Evolutionary conservation across 2,113 vertebrate genomes (phyloP).

Genomic region (Hirundichthys speculiger): DNA sequence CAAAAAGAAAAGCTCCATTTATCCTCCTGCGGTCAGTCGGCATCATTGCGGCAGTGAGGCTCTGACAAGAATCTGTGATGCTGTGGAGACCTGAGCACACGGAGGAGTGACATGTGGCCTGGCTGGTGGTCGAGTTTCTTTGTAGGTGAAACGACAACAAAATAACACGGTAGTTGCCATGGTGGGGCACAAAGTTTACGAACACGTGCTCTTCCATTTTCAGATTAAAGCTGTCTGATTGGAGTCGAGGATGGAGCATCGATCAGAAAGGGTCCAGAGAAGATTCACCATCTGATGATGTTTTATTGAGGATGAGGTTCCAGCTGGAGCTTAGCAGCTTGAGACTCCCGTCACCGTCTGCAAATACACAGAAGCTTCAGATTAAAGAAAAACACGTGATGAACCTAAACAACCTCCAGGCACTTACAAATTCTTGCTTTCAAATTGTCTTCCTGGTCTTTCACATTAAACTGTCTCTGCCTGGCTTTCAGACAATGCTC

Average conservation of each 20-base stretch:
- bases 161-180: not conserved
- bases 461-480: too few relatives aligned
- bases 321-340: conserved; percentile 39
- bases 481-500: too few relatives aligned
- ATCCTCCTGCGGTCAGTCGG: not conserved
- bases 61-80: too few relatives aligned
- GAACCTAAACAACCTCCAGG: conserved; percentile 1
- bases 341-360: conserved; percentile 70
- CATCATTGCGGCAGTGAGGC: too few relatives aligned
- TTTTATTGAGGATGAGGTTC: conserved; percentile 37
- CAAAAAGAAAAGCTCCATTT: conserved; percentile 1
- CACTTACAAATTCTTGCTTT: conserved; percentile 12
- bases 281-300: conserved; percentile 29
- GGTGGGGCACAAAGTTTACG: conserved; percentile 2
- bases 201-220: conserved; percentile 29
- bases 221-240: conserved; percentile 19
- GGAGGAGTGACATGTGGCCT: too few relatives aligned
- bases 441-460: not conserved
- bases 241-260: conserved; percentile 15
- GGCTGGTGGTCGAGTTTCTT: too few relatives aligned
- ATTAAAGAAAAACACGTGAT: conserved; percentile 15
- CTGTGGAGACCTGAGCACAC: too few relatives aligned
- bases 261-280: conserved; percentile 7
- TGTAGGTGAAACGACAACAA: not conserved
- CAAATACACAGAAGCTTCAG: conserved; percentile 43